These are phyloP conservation scores for Brotula barbata DNA, from an alignment of 2,797 vertebrate genomes.

Conservation along the genomic window DNA sequence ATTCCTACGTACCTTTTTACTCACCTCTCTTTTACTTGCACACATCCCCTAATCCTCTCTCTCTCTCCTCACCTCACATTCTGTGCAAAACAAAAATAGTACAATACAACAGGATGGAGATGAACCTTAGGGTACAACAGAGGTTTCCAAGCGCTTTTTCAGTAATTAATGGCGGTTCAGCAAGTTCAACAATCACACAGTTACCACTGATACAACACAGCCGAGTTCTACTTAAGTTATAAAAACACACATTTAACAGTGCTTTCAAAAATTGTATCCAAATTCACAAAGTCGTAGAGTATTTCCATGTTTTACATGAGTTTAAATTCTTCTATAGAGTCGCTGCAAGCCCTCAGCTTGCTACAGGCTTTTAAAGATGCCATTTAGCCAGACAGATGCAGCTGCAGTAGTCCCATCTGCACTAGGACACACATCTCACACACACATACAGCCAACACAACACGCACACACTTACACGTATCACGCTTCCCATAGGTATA, in stretches of 20 bases:
- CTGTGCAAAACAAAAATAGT: slow-evolving; percentile 21
- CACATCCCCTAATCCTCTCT: slow-evolving; percentile 17
- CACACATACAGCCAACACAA: slow-evolving; percentile 1
- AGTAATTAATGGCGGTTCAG: not conserved
- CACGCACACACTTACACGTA: slow-evolving; percentile 9
- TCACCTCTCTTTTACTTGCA: slow-evolving; percentile 7
- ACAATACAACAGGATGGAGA: slow-evolving; percentile 26
- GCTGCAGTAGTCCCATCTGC: slow-evolving; percentile 31
- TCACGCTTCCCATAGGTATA: slow-evolving; percentile 41
- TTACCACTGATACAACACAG: not conserved
- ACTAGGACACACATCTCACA: slow-evolving; percentile 5
- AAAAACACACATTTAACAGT: slow-evolving; percentile 5
- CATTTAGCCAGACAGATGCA: slow-evolving; percentile 30
- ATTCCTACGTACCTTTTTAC: slow-evolving; percentile 12
- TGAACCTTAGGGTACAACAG: slow-evolving; percentile 9
- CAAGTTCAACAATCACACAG: not conserved
- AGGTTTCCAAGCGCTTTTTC: slow-evolving; percentile 23
- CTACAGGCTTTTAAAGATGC: slow-evolving; percentile 43
- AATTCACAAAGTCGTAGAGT: slow-evolving; percentile 9
- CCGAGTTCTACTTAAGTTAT: slow-evolving; percentile 14
- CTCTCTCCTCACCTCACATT: slow-evolving; percentile 12
- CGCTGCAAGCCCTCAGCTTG: slow-evolving; percentile 28
- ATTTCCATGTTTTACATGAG: slow-evolving; percentile 25
- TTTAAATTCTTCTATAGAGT: slow-evolving; percentile 23
- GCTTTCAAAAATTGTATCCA: slow-evolving; percentile 8